These are phyloP conservation scores for Thera britannica DNA, from an alignment of 2,888 invertebrate genomes.

Conservation along the genomic window DNA sequence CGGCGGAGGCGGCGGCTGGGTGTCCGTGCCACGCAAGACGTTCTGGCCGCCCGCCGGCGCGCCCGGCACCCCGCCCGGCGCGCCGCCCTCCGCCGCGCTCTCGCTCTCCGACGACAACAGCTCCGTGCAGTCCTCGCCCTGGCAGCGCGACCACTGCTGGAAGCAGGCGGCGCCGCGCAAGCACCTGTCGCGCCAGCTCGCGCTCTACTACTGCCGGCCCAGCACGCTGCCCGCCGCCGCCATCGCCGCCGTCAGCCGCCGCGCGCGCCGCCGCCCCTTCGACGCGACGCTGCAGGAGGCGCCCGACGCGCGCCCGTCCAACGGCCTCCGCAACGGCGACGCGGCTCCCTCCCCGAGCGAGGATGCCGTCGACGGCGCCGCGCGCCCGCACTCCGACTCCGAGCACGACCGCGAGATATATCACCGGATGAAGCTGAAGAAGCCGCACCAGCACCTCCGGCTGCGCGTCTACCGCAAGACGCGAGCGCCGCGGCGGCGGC, in stretches of 20 bases:
- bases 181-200: slow-evolving; percentile 89
- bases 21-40: slow-evolving; percentile 94
- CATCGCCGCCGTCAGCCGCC: slow-evolving; percentile 72
- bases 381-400: slow-evolving; percentile 56
- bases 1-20: slow-evolving; percentile 93
- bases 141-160: slow-evolving; percentile 96
- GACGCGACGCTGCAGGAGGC: slow-evolving; percentile 66
- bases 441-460: slow-evolving; percentile 81
- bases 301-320: slow-evolving; percentile 51
- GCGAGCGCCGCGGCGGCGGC: slow-evolving; percentile 63
- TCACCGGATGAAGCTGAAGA: slow-evolving; percentile 81
- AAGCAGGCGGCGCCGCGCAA: slow-evolving; percentile 91
- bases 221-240: slow-evolving; percentile 75
- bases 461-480: slow-evolving; percentile 80
- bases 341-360: slow-evolving; percentile 58
- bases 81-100: slow-evolving; percentile 89
- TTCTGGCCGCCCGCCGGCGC: slow-evolving; percentile 93
- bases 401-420: slow-evolving; percentile 75
- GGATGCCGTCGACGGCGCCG: slow-evolving; percentile 63
- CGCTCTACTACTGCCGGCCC: slow-evolving; percentile 88
- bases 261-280: slow-evolving; percentile 88
- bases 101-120: slow-evolving; percentile 96
- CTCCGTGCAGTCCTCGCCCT: slow-evolving; percentile 95
- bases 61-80: slow-evolving; percentile 75
- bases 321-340: slow-evolving; percentile 66